Percentiles rank a stretch among this genome's conserved stretches.
phyloP scores from a whole-genome alignment of 35 echinoderm and acorn worm species.

The Stichopus chloronotus region DNA sequence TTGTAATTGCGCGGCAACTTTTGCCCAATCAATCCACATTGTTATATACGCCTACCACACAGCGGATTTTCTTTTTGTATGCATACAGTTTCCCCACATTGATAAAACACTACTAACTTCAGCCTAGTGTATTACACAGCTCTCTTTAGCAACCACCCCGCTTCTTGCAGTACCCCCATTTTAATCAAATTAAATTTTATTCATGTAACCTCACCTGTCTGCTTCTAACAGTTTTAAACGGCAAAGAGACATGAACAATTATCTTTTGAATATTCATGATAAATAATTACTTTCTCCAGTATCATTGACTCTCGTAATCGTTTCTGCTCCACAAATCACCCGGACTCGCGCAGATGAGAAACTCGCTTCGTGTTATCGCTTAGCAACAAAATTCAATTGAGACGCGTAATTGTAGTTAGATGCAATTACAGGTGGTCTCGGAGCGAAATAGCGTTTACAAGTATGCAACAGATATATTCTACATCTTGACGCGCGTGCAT shows the following conservation, averaged over 20 bases:
- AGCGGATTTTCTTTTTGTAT: no score
- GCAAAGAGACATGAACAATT: conserved; percentile 3
- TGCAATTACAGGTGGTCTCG: conserved; percentile 63
- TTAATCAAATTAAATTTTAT: conserved; percentile 8
- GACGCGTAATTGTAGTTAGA: conserved; percentile 54
- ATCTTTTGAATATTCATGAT: conserved; percentile 37
- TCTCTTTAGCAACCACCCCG: neutral
- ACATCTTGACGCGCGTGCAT: conserved; percentile 20
- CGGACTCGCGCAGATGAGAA: conserved; percentile 19
- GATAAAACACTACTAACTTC: no score
- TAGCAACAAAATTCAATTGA: conserved; percentile 67
- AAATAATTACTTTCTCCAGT: conserved; percentile 47
- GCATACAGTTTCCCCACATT: no score
- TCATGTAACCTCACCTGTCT: conserved; percentile 13
- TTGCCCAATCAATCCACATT: no score
- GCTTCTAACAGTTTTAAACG: conserved; percentile 20
- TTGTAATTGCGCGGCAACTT: no score
- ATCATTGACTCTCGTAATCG: conserved; percentile 34
- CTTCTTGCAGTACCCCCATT: conserved; percentile 1
- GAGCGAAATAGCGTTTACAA: conserved; percentile 34
- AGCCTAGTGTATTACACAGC: no score
- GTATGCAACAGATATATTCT: conserved; percentile 40
- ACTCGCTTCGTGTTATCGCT: conserved; percentile 60
- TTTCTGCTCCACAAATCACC: conserved; percentile 40
- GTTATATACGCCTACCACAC: no score